These are phyloP conservation scores for Macaria notata DNA, from an alignment of 2,888 invertebrate species.

Conservation along the genomic window DNA sequence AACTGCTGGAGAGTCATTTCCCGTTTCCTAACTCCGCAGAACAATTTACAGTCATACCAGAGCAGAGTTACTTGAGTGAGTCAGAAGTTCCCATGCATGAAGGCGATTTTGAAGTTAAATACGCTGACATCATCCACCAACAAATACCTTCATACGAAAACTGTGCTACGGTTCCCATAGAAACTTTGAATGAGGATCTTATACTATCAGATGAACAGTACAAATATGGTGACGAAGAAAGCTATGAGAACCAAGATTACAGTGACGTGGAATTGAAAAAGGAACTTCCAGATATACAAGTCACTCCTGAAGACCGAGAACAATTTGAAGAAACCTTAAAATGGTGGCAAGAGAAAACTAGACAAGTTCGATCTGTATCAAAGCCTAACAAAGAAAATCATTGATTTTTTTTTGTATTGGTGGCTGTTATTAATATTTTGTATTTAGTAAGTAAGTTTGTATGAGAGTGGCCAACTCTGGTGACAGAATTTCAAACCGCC, in stretches of 20 bases:
- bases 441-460: background rate
- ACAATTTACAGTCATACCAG: slow-evolving; percentile 79
- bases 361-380: slow-evolving; percentile 47
- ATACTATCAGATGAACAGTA: slow-evolving; percentile 58
- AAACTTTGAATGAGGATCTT: slow-evolving; percentile 59
- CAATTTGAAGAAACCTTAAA: slow-evolving; percentile 77
- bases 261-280: slow-evolving; percentile 74
- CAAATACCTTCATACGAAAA: slow-evolving; percentile 56
- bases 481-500: too few relatives aligned
- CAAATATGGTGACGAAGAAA: slow-evolving; percentile 65
- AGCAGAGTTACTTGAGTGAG: slow-evolving; percentile 68
- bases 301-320: slow-evolving; percentile 73
- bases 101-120: slow-evolving; percentile 73
- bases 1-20: slow-evolving; percentile 75
- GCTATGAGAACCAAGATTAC: slow-evolving; percentile 67
- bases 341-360: slow-evolving; percentile 80
- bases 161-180: slow-evolving; percentile 50
- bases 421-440: slow-evolving; percentile 31
- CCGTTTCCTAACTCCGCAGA: slow-evolving; percentile 75
- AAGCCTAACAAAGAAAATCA: slow-evolving; percentile 35
- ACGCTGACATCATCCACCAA: slow-evolving; percentile 67
- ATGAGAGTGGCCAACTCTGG: too few relatives aligned
- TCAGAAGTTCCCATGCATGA: slow-evolving; percentile 62
- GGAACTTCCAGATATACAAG: slow-evolving; percentile 73
- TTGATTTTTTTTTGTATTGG: slow-evolving; percentile 21